phyloP scores from a whole-genome alignment of 2,797 vertebrate genomes.

The Sebastes vulpes region DNA sequence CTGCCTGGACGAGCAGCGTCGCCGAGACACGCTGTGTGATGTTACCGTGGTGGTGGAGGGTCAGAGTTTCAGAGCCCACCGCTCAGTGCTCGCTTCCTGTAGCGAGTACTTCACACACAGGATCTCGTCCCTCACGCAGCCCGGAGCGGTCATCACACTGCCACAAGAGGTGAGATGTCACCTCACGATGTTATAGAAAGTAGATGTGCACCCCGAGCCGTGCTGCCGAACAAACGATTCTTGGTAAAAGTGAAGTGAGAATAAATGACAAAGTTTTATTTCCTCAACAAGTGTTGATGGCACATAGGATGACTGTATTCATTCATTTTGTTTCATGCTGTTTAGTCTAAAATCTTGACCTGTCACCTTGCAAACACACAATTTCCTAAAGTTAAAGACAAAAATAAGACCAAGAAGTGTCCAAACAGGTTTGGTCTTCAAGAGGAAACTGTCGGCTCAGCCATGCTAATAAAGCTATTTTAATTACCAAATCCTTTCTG shows the following conservation, averaged over 20 bases:
- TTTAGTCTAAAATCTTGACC: neutral
- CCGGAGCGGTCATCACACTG: conserved; percentile 85
- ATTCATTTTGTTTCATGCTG: neutral
- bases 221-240: neutral
- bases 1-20: conserved; percentile 92
- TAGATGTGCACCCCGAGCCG: neutral
- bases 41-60: conserved; percentile 92
- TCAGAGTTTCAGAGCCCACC: conserved; percentile 92
- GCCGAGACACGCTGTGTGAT: conserved; percentile 91
- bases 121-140: conserved; percentile 82
- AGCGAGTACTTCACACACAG: conserved; percentile 91
- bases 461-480: neutral
- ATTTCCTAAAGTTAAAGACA: neutral
- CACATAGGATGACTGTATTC: neutral
- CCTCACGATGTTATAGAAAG: neutral
- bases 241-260: conserved; percentile 36
- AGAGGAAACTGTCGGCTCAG: neutral
- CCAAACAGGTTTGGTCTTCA: neutral
- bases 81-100: conserved; percentile 92
- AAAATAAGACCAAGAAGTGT: neutral
- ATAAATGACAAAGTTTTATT: neutral
- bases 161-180: conserved; percentile 90
- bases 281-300: neutral
- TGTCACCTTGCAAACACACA: neutral
- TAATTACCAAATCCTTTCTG: neutral